phyloP scores from a whole-genome alignment of 2,113 vertebrate species.

The Aplodontia rufa region DNA sequence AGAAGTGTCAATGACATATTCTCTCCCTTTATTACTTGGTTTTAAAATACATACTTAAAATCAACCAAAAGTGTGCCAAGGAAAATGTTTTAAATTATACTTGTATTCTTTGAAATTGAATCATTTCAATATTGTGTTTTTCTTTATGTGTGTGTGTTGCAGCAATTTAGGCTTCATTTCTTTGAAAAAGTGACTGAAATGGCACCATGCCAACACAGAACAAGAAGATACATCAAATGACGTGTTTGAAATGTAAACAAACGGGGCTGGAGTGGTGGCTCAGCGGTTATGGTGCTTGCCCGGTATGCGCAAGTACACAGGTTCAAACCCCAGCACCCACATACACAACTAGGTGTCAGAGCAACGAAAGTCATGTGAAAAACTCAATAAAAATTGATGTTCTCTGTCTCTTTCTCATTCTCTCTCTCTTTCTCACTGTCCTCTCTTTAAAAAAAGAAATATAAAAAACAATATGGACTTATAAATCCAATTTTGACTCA shows the following conservation, averaged over 20 bases:
- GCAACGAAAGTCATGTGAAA: too few species aligned
- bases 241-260: not conserved
- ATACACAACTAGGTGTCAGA: too few species aligned
- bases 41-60: not conserved
- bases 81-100: not conserved
- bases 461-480: not conserved
- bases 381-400: too few species aligned
- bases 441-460: too few species aligned
- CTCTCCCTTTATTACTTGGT: not conserved
- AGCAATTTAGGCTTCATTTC: not conserved
- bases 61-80: not conserved
- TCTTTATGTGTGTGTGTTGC: not conserved
- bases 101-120: not conserved
- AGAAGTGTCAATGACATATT: not conserved
- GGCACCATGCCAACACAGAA: not conserved
- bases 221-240: not conserved
- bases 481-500: not conserved
- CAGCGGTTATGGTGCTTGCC: too few species aligned
- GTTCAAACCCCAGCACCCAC: too few species aligned
- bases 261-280: too few species aligned
- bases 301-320: too few species aligned
- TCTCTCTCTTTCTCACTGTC: too few species aligned
- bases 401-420: too few species aligned
- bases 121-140: constrained; percentile 11
- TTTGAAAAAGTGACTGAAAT: not conserved